These are phyloP conservation scores for Piscicola geometra DNA, from an alignment of 2,888 invertebrate genomes.

Conservation along the genomic window DNA sequence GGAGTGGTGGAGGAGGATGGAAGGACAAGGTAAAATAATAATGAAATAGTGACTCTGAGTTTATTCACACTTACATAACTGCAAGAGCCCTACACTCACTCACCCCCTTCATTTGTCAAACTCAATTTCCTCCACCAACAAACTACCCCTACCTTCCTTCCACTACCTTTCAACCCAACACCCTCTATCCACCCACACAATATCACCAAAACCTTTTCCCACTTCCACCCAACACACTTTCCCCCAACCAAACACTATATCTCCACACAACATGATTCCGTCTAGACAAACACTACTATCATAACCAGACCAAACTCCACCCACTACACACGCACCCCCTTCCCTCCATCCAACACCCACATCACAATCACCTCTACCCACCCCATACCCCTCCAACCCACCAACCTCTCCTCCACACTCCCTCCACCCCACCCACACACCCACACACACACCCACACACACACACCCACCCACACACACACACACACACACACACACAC, in stretches of 20 bases:
- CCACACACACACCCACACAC: conserved; percentile 13
- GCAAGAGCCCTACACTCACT: too few relatives aligned
- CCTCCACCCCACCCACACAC: not conserved
- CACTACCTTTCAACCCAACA: not conserved
- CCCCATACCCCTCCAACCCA: not conserved
- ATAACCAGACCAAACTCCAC: too few relatives aligned
- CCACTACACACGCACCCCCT: conserved; percentile 49
- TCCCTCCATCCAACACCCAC: conserved; percentile 47
- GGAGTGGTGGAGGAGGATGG: too few relatives aligned
- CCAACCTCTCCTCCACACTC: not conserved
- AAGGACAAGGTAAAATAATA: not conserved
- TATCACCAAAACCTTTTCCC: not conserved
- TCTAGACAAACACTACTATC: too few relatives aligned
- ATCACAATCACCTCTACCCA: not conserved
- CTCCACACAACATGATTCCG: too few relatives aligned
- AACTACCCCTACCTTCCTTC: not conserved
- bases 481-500: conserved; percentile 19
- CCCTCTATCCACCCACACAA: not conserved
- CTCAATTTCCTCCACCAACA: too few relatives aligned
- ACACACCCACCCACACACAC: conserved; percentile 13
- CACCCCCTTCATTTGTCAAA: too few relatives aligned
- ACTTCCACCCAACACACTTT: not conserved
- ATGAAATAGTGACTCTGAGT: not conserved
- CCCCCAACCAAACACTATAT: not conserved
- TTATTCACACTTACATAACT: not conserved